A percentile compares a stretch with the other conserved stretches of the same genome.
Conservation (phyloP, 1,140 invertebrate species). For the Sinella curviseta region DNA sequence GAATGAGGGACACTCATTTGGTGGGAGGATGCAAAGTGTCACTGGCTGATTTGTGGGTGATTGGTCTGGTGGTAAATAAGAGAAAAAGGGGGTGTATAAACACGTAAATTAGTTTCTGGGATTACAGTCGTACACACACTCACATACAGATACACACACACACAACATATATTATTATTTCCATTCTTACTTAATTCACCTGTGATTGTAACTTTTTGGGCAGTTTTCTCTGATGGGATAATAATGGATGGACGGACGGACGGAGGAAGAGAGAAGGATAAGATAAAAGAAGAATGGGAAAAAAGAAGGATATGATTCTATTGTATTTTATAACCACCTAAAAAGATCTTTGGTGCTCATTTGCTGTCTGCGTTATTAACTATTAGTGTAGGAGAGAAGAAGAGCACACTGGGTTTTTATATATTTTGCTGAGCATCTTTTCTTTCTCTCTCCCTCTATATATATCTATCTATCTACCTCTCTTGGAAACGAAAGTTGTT, state of each 20-base stretch:
- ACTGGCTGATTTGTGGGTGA: slow-evolving; percentile 25
- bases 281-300: neutral
- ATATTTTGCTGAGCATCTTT: too few relatives aligned
- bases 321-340: slow-evolving; percentile 22
- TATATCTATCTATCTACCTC: neutral
- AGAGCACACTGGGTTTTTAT: too few relatives aligned
- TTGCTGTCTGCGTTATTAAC: too few relatives aligned
- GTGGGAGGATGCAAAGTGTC: slow-evolving; percentile 19
- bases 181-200: slow-evolving; percentile 1
- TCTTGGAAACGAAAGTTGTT: neutral
- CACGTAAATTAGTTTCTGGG: slow-evolving; percentile 23
- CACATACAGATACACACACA: too few relatives aligned
- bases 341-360: neutral
- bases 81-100: slow-evolving; percentile 11
- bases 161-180: slow-evolving; percentile 10
- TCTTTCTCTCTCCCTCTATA: neutral
- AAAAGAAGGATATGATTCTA: neutral
- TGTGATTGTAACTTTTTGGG: slow-evolving; percentile 2
- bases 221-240: slow-evolving; percentile 25
- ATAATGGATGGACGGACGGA: slow-evolving; percentile 13
- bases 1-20: slow-evolving; percentile 22
- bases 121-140: neutral
- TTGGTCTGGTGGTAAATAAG: slow-evolving; percentile 16
- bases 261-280: neutral
- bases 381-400: too few relatives aligned